Evolutionary conservation across 2,888 invertebrate genomes (phyloP).

Genomic region (Plutella xylostella): DNA sequence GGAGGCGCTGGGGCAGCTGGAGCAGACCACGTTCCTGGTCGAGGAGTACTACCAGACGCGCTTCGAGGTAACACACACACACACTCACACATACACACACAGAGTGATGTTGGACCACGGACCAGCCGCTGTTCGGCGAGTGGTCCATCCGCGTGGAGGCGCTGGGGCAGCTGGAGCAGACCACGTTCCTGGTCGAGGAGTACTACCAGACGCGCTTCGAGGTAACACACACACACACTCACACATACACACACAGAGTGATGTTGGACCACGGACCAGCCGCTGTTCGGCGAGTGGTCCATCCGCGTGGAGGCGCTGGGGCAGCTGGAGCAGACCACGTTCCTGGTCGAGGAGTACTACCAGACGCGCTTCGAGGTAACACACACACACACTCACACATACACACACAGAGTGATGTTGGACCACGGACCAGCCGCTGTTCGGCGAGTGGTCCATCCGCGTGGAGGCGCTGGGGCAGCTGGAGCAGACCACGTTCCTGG

Average conservation of each 20-base stretch:
- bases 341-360: constrained; percentile 94
- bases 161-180: constrained; percentile 88
- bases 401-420: too few relatives aligned
- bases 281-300: constrained; percentile 92
- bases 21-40: constrained; percentile 87
- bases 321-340: constrained; percentile 86
- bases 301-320: constrained; percentile 90
- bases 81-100: too few relatives aligned
- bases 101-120: too few relatives aligned
- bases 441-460: constrained; percentile 91
- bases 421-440: constrained; percentile 93
- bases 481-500: constrained; percentile 87
- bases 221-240: too few relatives aligned
- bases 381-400: too few relatives aligned
- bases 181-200: constrained; percentile 90
- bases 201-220: constrained; percentile 96
- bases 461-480: constrained; percentile 90
- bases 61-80: constrained; percentile 90
- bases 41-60: constrained; percentile 96
- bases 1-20: constrained; percentile 88
- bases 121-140: constrained; percentile 92
- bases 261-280: too few relatives aligned
- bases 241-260: too few relatives aligned
- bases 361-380: constrained; percentile 93
- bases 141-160: constrained; percentile 93